Evolutionary conservation across 1,140 invertebrate species (phyloP), one percentile per base, ranked within the genome.

Genomic region (Bombus cullumanus): DNA sequence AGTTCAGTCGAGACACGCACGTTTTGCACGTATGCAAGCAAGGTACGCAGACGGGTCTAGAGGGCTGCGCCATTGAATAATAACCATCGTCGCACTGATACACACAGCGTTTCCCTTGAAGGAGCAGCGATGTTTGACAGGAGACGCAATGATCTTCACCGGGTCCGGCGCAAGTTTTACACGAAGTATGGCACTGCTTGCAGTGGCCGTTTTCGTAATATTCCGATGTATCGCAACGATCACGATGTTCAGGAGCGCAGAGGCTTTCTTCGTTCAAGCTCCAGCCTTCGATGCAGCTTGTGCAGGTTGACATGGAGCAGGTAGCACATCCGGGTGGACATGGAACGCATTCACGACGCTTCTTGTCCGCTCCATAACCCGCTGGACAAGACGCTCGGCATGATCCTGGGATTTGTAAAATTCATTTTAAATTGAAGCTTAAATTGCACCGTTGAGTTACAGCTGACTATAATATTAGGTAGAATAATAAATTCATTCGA

Each of bases 21-120:
- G 97, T 96, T 1, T 96, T 96, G 93, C 98, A 98, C 0, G 97
- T 97, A 90, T 98, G 97, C 62, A 97, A 90, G 92, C 98, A 98
- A 3, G 97, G 97, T 2, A 96, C 95, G 91, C 98, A 98, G 2
- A 96, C 93, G 3, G 96, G 96, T 13, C 96, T 96, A 8, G 94
- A 94, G 72, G 97, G 96, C 81, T 96, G 95, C 0, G 92, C 91
- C 8, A 94, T 90, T 12, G 94, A 94, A 90, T 97, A 98, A 91
- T 96, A 97, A 0, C 97, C 97, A 73, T 96, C 96, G 77, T 97
- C 96, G 93, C 98, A 98, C 76, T 96, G 96, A 6, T 96, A 95
- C 2, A 98, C 97, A 91, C 98, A 98, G 69, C 95, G 95, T 81
- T 94, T 93, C 64, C 96, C 96, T 91, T 98, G 96, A 0, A 98